A percentile compares a stretch with the other conserved stretches of the same genome.
Conservation (phyloP, 2,113 vertebrate genomes). For the Crotalus tigris region DNA sequence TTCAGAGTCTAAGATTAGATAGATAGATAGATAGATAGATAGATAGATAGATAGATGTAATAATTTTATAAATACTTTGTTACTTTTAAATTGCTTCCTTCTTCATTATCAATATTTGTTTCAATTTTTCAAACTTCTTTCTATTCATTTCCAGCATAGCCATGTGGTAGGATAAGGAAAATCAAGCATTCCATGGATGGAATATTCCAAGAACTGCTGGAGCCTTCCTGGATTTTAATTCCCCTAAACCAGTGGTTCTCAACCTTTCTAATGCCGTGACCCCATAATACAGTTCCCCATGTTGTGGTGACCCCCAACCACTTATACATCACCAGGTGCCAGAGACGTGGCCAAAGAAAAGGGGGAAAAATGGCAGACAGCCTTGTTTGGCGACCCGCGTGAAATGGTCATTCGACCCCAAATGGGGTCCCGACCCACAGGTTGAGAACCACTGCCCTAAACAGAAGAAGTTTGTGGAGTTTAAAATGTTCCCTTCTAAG, state of each 20-base stretch:
- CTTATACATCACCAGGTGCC: no score
- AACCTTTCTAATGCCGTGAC: no score
- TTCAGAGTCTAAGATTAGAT: background rate
- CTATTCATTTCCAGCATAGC: background rate
- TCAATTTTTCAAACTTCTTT: background rate
- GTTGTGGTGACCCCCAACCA: no score
- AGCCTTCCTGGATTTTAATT: background rate
- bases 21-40: background rate
- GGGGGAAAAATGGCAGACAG: no score
- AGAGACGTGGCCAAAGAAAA: no score
- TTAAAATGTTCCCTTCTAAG: background rate
- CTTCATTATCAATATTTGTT: background rate
- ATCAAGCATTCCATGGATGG: background rate
- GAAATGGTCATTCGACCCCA: no score
- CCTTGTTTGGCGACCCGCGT: no score
- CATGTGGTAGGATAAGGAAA: background rate
- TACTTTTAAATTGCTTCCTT: background rate
- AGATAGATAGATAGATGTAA: background rate
- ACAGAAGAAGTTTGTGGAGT: background rate
- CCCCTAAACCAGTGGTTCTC: background rate
- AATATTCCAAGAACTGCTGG: background rate
- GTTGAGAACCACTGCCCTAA: background rate
- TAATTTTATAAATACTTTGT: background rate
- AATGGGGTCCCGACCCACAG: no score
- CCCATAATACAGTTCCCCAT: no score